These are phyloP conservation scores for Elephantulus edwardii DNA, from an alignment of 2,113 vertebrate genomes.

Conservation along the genomic window DNA sequence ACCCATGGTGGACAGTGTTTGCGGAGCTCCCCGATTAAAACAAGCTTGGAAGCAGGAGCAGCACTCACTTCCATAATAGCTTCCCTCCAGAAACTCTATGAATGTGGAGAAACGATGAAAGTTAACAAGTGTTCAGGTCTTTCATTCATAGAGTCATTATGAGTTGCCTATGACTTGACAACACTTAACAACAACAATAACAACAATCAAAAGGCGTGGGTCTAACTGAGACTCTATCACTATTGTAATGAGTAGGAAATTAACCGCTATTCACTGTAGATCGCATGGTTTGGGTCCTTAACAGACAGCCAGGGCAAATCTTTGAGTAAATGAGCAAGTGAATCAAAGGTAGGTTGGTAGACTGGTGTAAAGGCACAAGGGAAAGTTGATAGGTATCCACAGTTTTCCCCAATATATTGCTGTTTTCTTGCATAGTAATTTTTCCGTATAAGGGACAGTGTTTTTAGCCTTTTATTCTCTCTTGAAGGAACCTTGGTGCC, in stretches of 20 bases:
- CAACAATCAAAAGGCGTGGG: too few species aligned
- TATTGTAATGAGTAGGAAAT: not conserved
- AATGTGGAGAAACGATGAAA: too few species aligned
- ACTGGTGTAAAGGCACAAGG: not conserved
- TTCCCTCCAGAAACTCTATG: too few species aligned
- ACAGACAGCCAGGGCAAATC: not conserved
- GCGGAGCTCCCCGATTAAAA: too few species aligned
- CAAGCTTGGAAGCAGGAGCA: too few species aligned
- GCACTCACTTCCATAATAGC: too few species aligned
- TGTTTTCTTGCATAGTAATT: slow-evolving; percentile 26
- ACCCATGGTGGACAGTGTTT: too few species aligned
- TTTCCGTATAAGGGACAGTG: not conserved
- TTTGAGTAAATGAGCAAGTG: not conserved
- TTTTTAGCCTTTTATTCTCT: not conserved
- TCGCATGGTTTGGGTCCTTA: not conserved
- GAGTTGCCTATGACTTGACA: too few species aligned
- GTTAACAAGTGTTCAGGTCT: too few species aligned
- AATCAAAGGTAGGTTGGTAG: not conserved
- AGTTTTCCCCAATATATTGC: not conserved
- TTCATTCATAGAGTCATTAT: too few species aligned
- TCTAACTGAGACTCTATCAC: too few species aligned
- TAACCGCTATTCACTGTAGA: not conserved
- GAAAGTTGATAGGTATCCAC: not conserved
- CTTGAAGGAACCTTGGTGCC: not conserved
- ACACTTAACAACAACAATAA: too few species aligned